Percentiles rank a stretch among this genome's conserved stretches.
phyloP scores from a whole-genome alignment of 2,888 invertebrate species.

The Hofmannophila pseudospretella region DNA sequence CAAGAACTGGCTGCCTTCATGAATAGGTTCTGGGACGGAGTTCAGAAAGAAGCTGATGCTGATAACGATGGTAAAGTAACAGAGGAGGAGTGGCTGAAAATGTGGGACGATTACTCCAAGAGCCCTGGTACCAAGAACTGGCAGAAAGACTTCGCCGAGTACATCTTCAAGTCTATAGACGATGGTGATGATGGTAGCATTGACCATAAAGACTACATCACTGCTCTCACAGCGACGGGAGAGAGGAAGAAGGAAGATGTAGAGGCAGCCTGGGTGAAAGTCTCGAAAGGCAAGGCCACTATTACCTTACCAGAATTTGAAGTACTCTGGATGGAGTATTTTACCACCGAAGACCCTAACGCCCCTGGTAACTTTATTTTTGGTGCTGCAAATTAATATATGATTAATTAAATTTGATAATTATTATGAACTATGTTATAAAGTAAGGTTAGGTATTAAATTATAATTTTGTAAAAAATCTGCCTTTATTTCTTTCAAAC shows the following conservation, averaged over 20 bases:
- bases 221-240: background rate
- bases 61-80: constrained; percentile 92
- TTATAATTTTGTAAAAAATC: too few relatives aligned
- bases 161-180: background rate
- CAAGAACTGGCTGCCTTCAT: constrained; percentile 85
- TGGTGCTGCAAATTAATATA: background rate
- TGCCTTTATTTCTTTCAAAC: too few relatives aligned
- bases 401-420: too few relatives aligned
- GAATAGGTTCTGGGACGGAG: constrained; percentile 89
- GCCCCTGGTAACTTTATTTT: background rate
- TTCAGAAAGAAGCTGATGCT: constrained; percentile 86
- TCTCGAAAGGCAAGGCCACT: background rate
- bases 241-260: background rate
- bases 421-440: too few relatives aligned
- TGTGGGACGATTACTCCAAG: constrained; percentile 90
- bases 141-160: background rate
- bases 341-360: background rate
- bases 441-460: too few relatives aligned
- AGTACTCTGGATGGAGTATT: background rate
- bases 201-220: background rate
- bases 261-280: background rate
- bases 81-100: constrained; percentile 90
- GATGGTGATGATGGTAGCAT: background rate
- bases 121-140: constrained; percentile 22
- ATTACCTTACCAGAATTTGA: background rate